phyloP scores from a whole-genome alignment of 2,888 invertebrate species.

The Volucella inanis region DNA sequence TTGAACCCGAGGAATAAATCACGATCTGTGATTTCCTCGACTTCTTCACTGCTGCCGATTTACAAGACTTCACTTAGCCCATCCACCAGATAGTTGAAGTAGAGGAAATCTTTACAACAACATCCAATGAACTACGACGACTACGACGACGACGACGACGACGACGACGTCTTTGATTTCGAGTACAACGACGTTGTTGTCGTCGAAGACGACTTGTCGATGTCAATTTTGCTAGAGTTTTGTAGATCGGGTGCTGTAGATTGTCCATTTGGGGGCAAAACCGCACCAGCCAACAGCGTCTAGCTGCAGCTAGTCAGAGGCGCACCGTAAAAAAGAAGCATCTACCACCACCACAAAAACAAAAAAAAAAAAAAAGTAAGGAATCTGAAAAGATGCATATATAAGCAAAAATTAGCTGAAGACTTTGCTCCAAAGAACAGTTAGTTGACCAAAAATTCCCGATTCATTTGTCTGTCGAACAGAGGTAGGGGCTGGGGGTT shows the following conservation, averaged over 20 bases:
- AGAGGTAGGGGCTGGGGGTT: conserved; percentile 7
- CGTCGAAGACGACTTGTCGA: conserved; percentile 59
- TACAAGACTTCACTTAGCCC: conserved; percentile 55
- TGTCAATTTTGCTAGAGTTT: conserved; percentile 71
- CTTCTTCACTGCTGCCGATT: conserved; percentile 51
- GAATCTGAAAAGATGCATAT: conserved; percentile 38
- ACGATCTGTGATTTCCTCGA: conserved; percentile 71
- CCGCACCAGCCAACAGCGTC: conserved; percentile 33
- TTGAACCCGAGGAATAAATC: conserved; percentile 73
- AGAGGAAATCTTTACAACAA: not conserved
- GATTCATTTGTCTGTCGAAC: conserved; percentile 31
- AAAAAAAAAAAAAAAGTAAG: not conserved
- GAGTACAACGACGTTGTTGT: conserved; percentile 30
- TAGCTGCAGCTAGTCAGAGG: not conserved
- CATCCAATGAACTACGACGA: conserved; percentile 26
- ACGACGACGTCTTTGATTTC: conserved; percentile 4
- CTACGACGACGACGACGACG: conserved; percentile 10
- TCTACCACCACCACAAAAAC: not conserved
- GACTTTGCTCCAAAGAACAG: conserved; percentile 56
- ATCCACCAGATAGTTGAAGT: not conserved
- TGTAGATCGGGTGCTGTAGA: conserved; percentile 67
- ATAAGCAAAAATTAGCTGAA: conserved; percentile 49
- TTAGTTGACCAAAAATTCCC: conserved; percentile 70
- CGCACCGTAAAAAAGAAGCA: too few relatives aligned
- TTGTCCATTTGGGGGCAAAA: conserved; percentile 62